Percentiles rank a stretch among this genome's conserved stretches.
phyloP scores from a whole-genome alignment of 2,113 vertebrate genomes.

The Phasianus colchicus region DNA sequence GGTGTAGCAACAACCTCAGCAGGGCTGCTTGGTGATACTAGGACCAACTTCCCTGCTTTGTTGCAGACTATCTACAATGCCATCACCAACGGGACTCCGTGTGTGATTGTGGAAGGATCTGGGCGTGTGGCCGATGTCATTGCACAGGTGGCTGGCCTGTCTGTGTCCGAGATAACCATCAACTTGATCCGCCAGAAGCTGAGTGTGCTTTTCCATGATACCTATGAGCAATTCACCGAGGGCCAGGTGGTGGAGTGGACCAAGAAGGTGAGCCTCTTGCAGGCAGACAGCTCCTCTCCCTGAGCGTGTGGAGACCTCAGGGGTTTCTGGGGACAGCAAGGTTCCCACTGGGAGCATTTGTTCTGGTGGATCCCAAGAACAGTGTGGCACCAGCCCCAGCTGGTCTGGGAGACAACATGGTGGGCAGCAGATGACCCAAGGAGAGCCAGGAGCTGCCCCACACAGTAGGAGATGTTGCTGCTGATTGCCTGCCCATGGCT shows the following conservation, averaged over 20 bases:
- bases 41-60: not conserved
- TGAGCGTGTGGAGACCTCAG: not conserved
- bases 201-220: conserved; percentile 80
- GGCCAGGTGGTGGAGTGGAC: conserved; percentile 87
- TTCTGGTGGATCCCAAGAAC: not conserved
- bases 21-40: not conserved
- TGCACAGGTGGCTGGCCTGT: conserved; percentile 84
- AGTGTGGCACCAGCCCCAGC: fast-evolving
- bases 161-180: conserved; percentile 81
- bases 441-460: not conserved
- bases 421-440: fast-evolving
- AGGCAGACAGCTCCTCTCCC: not conserved
- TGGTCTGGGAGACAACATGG: not conserved
- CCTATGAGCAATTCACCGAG: conserved; percentile 83
- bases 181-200: conserved; percentile 83
- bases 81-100: conserved; percentile 89
- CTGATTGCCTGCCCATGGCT: fast-evolving
- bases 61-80: conserved; percentile 91
- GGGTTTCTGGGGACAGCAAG: not conserved
- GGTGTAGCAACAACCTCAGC: not conserved
- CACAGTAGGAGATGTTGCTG: not conserved
- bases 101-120: conserved; percentile 92
- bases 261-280: conserved; percentile 84
- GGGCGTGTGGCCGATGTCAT: conserved; percentile 94
- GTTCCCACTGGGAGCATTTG: not conserved